These are phyloP conservation scores for Nomada flava DNA, from an alignment of 2,888 invertebrate species.

Conservation along the genomic window DNA sequence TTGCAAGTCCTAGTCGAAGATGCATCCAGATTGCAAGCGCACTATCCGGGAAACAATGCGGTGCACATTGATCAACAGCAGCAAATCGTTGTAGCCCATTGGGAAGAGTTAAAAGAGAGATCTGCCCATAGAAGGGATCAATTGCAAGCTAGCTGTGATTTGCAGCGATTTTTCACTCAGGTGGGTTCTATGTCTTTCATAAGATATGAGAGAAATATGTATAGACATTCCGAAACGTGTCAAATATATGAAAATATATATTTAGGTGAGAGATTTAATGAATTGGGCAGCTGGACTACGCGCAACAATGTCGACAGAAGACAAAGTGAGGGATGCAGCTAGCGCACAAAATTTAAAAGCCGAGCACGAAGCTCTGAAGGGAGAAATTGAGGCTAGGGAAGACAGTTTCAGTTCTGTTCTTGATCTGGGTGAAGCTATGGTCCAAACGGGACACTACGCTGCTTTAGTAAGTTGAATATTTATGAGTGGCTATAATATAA, in stretches of 20 bases:
- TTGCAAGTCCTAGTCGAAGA: slow-evolving; percentile 96
- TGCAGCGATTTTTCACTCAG: slow-evolving; percentile 95
- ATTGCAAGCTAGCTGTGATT: slow-evolving; percentile 93
- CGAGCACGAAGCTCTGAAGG: slow-evolving; percentile 92
- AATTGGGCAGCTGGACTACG: slow-evolving; percentile 94
- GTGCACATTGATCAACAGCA: slow-evolving; percentile 95
- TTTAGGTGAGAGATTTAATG: slow-evolving; percentile 92
- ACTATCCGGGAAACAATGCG: slow-evolving; percentile 97
- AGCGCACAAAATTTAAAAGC: slow-evolving; percentile 92
- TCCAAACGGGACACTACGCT: slow-evolving; percentile 93
- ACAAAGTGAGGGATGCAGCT: slow-evolving; percentile 92
- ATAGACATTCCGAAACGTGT: neutral
- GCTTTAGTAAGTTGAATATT: slow-evolving; percentile 85
- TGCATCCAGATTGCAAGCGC: slow-evolving; percentile 92
- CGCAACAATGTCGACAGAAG: slow-evolving; percentile 91
- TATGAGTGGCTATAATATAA: too few species aligned
- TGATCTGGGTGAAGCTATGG: slow-evolving; percentile 92
- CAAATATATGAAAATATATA: slow-evolving; percentile 1
- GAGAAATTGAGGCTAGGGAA: slow-evolving; percentile 95
- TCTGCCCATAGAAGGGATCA: slow-evolving; percentile 92
- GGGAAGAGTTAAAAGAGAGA: slow-evolving; percentile 93
- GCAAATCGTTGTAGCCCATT: slow-evolving; percentile 93
- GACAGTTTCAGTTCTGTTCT: slow-evolving; percentile 91
- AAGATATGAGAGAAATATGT: neutral
- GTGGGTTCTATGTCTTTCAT: slow-evolving; percentile 73